Base-by-base conservation (phyloP, 1,140 invertebrate species). In the Papilio aristodemus region DNA sequence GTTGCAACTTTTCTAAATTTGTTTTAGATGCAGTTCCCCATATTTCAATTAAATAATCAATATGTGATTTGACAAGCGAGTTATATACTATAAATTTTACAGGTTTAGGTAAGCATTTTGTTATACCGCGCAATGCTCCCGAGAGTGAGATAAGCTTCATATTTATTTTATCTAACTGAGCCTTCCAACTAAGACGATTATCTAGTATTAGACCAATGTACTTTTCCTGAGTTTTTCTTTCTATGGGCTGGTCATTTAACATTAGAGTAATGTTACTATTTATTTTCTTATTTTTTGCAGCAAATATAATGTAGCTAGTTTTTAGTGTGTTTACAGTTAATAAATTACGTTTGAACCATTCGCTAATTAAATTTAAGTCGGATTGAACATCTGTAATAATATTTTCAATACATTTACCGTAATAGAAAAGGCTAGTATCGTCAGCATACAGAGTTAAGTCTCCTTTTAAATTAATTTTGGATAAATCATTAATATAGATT, bases 201-300 rank as follows among this genome's bases (percentile, higher is more conserved):
- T 32, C 25, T 27, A 59, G 11, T 59, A 59, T 59, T 3, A 59
- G 57, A n/a, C 57, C 57, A 22, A 62, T 19, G 22, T 39, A 39
- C 22, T 14, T 62, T 41, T 62, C 37, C 19, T 14, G 17, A 39
- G 17, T 39, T 19, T 39, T 22, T 39, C 22, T 62, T 13, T 39
- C 14, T 38, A 60, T 60, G 1, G 4, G 4, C 6, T 17, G 37
- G 13, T 37, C 59, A 10, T 62, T 17, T 1, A 62, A 10, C 0
- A 19, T 22, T 19, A 62, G 59, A 10, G 14, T 14, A 22, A 22
- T 14, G 17, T 39, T 22, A 60, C 8, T 38, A 7, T 36, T n/a
- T 60, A 39, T 39, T 62, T 62, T 62, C 39, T 62, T 62, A 62
- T 39, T 62, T 37, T 39, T 62, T 62, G 59, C 37, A 11, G 37